Percentiles rank a stretch among this genome's conserved stretches.
Evolutionary conservation across 2,797 vertebrate genomes (phyloP).

Genomic region (Oryzias sinensis): DNA sequence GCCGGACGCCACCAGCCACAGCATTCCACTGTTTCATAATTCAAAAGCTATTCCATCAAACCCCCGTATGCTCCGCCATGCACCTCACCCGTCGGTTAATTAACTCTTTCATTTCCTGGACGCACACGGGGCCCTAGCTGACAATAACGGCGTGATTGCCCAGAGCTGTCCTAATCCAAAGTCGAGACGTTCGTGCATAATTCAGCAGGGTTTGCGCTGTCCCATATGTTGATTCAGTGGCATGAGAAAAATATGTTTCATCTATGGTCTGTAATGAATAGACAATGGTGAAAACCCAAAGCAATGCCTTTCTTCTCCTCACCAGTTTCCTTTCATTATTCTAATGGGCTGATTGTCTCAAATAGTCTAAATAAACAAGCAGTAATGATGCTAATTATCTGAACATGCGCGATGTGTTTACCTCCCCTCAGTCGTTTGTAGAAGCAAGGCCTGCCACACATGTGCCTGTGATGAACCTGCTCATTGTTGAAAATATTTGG

Average conservation of each 20-base stretch:
- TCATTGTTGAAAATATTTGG: slow-evolving; percentile 30
- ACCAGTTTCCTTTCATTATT: slow-evolving; percentile 54
- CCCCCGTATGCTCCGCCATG: slow-evolving; percentile 53
- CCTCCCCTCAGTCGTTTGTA: slow-evolving; percentile 19
- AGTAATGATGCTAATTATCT: slow-evolving; percentile 57
- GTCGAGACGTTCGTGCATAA: slow-evolving; percentile 53
- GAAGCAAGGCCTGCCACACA: slow-evolving; percentile 30
- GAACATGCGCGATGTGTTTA: slow-evolving; percentile 55
- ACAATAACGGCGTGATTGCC: slow-evolving; percentile 45
- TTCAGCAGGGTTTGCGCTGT: slow-evolving; percentile 36
- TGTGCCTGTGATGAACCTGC: slow-evolving; percentile 25
- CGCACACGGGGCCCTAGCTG: slow-evolving; percentile 18
- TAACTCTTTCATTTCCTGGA: slow-evolving; percentile 61
- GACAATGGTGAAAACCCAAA: slow-evolving; percentile 25
- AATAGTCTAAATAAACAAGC: slow-evolving; percentile 49
- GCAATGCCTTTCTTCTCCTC: slow-evolving; percentile 24
- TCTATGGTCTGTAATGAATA: slow-evolving; percentile 21
- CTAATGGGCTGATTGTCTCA: slow-evolving; percentile 47
- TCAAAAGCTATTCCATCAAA: slow-evolving; percentile 69
- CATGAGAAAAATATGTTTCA: slow-evolving; percentile 28
- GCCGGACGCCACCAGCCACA: slow-evolving; percentile 69
- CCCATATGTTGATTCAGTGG: slow-evolving; percentile 62
- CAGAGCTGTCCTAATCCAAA: slow-evolving; percentile 30
- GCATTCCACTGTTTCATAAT: slow-evolving; percentile 74
- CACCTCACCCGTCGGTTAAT: slow-evolving; percentile 56